phyloP scores from a whole-genome alignment of 2,888 invertebrate genomes.

The Bimastos eiseni region DNA sequence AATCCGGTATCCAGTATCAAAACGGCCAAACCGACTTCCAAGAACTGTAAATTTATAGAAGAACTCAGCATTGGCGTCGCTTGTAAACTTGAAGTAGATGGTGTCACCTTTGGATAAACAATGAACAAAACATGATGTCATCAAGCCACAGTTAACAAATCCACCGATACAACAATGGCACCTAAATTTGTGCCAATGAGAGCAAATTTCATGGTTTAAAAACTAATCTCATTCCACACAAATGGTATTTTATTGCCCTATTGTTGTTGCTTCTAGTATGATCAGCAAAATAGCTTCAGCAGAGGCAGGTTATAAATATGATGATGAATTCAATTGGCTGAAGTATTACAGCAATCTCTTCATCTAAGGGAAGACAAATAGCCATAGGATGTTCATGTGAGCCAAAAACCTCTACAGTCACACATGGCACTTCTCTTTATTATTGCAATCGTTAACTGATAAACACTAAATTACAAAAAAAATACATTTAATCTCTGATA shows the following conservation, averaged over 20 bases:
- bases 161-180: neutral
- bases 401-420: neutral
- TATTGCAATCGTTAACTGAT: neutral
- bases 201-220: neutral
- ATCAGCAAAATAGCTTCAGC: neutral
- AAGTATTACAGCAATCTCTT: neutral
- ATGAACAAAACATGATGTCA: neutral
- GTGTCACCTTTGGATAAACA: conserved; percentile 49
- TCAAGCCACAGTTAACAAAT: neutral
- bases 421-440: no score
- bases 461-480: neutral
- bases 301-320: no score
- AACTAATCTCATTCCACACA: neutral
- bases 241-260: neutral
- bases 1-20: conserved; percentile 59
- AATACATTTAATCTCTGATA: neutral
- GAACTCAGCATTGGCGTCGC: conserved; percentile 60
- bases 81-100: conserved; percentile 57
- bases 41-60: conserved; percentile 60
- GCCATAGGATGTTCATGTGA: neutral
- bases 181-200: neutral
- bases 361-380: neutral
- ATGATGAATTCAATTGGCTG: neutral
- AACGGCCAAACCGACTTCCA: conserved; percentile 55
- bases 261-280: neutral